Percentiles rank a stretch among this genome's conserved stretches.
Evolutionary conservation across 2,113 vertebrate genomes (phyloP).

Genomic region (Psilopsiagon aymara): DNA sequence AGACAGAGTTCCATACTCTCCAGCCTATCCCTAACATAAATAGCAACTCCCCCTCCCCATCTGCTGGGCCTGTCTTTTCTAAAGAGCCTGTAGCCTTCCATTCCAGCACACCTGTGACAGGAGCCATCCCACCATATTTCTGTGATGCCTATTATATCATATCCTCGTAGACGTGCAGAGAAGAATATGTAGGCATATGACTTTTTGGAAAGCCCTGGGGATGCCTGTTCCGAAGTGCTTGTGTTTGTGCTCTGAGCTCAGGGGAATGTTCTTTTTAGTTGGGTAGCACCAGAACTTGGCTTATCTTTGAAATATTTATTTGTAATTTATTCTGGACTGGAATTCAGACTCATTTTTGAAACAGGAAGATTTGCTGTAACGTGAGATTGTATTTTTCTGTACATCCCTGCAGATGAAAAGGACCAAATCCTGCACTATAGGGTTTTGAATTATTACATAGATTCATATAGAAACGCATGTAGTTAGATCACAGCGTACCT

Average conservation of each 20-base stretch:
- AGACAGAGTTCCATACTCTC: no score
- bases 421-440: background rate
- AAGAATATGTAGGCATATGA: rapidly evolving
- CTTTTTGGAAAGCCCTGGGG: background rate
- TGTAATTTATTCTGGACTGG: background rate
- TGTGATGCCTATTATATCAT: no score
- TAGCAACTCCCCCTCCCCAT: no score
- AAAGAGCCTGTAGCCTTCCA: no score
- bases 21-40: no score
- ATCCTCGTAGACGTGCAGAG: no score
- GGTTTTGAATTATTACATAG: background rate
- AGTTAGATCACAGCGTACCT: background rate
- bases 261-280: background rate
- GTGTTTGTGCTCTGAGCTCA: background rate
- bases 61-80: no score
- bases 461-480: background rate
- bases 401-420: background rate
- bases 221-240: background rate
- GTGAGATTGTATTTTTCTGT: background rate
- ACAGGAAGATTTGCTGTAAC: background rate
- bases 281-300: background rate
- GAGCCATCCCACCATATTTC: no score
- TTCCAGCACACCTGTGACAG: no score
- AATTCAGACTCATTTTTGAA: background rate
- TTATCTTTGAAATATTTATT: background rate